Evolutionary conservation across 35 echinoderm and acorn worm genomes (phyloP).

Genomic region (Acanthaster planci): DNA sequence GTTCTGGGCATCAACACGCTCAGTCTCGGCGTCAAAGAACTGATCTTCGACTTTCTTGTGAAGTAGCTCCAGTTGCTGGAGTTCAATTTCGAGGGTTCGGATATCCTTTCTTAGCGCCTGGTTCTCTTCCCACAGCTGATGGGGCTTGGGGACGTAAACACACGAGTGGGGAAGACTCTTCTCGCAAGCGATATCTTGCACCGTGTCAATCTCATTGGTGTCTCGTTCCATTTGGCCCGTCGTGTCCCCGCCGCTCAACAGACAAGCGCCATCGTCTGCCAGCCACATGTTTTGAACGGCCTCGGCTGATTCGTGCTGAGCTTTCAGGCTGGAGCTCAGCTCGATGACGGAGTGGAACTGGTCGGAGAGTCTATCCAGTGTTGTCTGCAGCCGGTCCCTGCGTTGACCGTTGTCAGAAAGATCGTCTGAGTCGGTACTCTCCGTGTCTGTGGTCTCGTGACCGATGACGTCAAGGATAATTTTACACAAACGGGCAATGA

Average conservation of each 20-base stretch:
- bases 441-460: conserved; percentile 29
- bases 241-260: background rate
- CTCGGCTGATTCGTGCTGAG: conserved; percentile 10
- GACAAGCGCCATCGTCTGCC: background rate
- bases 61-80: conserved; percentile 44
- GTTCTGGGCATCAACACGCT: conserved; percentile 16
- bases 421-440: conserved; percentile 26
- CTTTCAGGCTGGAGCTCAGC: conserved; percentile 52
- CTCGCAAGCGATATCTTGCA: background rate
- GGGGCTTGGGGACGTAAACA: background rate
- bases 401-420: conserved; percentile 32
- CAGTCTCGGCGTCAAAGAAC: conserved; percentile 18
- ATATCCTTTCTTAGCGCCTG: conserved; percentile 46
- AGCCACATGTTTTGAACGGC: background rate
- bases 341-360: conserved; percentile 85
- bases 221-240: background rate
- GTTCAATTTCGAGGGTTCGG: conserved; percentile 51
- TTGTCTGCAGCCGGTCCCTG: conserved; percentile 41
- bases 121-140: conserved; percentile 58
- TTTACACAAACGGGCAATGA: conserved; percentile 64
- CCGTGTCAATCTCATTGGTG: background rate
- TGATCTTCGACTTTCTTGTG: conserved; percentile 57
- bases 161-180: background rate
- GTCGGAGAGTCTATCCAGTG: conserved; percentile 63
- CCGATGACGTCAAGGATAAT: conserved; percentile 50